Conservation (phyloP, 1,140 invertebrate genomes). For the Drosophila biarmipes region DNA sequence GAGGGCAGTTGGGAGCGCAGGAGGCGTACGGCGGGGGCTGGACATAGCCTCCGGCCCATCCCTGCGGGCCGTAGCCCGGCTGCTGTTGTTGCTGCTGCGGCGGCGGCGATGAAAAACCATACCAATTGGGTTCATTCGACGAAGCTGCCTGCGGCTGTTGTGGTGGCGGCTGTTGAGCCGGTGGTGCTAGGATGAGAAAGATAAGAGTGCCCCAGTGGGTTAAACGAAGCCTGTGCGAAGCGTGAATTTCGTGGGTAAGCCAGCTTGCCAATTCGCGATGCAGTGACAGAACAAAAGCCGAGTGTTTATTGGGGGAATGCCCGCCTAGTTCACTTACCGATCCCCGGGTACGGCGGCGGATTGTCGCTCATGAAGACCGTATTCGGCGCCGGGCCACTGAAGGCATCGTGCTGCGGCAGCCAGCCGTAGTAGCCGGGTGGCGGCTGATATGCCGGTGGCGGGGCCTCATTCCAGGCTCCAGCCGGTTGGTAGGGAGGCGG, state of each 20-base stretch:
- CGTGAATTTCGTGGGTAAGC: constrained; percentile 27
- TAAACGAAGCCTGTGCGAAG: constrained; percentile 40
- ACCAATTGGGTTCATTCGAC: constrained; percentile 70
- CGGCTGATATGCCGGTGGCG: constrained; percentile 95
- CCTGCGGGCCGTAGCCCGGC: constrained; percentile 58
- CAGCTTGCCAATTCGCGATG: constrained; percentile 34
- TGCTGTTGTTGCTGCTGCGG: constrained; percentile 64
- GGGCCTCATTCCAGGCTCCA: constrained; percentile 92
- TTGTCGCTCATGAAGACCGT: constrained; percentile 95
- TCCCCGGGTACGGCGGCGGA: constrained; percentile 98
- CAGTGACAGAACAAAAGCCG: constrained; percentile 76
- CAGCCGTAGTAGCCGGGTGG: constrained; percentile 95
- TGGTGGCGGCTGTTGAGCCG: constrained; percentile 46
- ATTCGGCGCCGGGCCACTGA: constrained; percentile 90
- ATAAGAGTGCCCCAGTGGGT: constrained; percentile 35
- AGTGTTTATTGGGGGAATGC: constrained; percentile 37
- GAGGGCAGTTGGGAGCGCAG: constrained; percentile 34
- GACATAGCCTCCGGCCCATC: constrained; percentile 63
- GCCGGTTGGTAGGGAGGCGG: constrained; percentile 94
- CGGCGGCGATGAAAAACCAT: constrained; percentile 79
- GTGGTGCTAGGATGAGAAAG: constrained; percentile 60
- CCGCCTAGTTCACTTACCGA: constrained; percentile 86
- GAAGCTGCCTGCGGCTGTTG: constrained; percentile 38
- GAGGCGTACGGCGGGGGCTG: constrained; percentile 70
- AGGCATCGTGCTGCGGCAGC: constrained; percentile 92